Percentiles rank a stretch among this genome's conserved stretches.
Conservation (phyloP, 2,113 vertebrate genomes). For the Catharus fuscescens region DNA sequence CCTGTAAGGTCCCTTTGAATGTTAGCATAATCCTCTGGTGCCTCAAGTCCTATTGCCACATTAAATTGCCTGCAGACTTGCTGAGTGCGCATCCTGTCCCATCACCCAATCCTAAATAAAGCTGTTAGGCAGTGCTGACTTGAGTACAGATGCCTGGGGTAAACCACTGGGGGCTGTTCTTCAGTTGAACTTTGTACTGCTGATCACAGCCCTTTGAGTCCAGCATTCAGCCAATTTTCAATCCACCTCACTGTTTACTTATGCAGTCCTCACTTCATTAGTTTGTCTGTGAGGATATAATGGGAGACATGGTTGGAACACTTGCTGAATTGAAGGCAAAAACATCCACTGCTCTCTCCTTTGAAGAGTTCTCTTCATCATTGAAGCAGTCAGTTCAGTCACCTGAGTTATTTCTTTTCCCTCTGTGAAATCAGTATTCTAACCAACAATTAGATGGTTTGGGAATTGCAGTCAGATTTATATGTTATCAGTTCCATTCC, state of each 20-base stretch:
- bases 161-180: not conserved
- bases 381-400: not conserved
- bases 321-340: not conserved
- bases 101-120: not conserved
- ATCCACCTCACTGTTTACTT: not conserved
- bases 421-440: not conserved
- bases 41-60: not conserved
- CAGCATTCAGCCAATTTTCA: not conserved
- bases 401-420: not conserved
- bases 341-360: not conserved
- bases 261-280: not conserved
- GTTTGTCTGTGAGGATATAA: not conserved
- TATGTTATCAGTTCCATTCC: not conserved
- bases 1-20: not conserved
- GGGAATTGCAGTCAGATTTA: not conserved
- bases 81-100: not conserved
- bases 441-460: not conserved
- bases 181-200: not conserved
- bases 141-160: accelerated
- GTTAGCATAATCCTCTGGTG: not conserved
- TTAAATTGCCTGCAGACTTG: not conserved
- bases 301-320: not conserved
- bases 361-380: not conserved
- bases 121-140: not conserved
- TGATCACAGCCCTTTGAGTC: not conserved